Percentiles rank a stretch among this genome's conserved stretches.
Evolutionary conservation across 2,888 invertebrate species (phyloP).

Genomic region (Carterocephalus palaemon): DNA sequence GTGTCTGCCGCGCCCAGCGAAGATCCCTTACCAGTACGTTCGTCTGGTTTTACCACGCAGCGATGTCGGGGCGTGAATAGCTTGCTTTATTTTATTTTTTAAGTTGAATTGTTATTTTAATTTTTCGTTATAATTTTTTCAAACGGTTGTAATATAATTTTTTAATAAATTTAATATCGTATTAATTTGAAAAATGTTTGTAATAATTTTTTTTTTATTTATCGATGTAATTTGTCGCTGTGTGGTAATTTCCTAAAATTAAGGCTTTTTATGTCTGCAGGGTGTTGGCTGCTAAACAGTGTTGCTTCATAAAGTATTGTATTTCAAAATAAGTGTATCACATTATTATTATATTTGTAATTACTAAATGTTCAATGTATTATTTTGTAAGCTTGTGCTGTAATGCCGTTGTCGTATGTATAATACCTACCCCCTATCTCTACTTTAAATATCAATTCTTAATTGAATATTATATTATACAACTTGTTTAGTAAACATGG

Average conservation of each 20-base stretch:
- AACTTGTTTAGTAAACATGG: slow-evolving; percentile 30
- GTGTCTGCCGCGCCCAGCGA: slow-evolving; percentile 74
- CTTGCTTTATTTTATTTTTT: slow-evolving; percentile 35
- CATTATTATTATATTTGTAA: slow-evolving; percentile 5
- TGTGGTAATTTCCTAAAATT: slow-evolving; percentile 60
- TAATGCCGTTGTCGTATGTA: slow-evolving; percentile 48
- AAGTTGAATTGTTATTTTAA: slow-evolving; percentile 15
- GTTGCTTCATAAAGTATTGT: slow-evolving; percentile 40
- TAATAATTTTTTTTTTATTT: slow-evolving; percentile 15
- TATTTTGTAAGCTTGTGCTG: slow-evolving; percentile 63
- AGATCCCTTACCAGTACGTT: slow-evolving; percentile 75
- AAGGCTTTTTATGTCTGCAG: slow-evolving; percentile 77
- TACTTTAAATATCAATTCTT: slow-evolving; percentile 28
- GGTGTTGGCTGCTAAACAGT: slow-evolving; percentile 71
- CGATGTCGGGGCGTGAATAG: slow-evolving; percentile 44
- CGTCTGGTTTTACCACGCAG: slow-evolving; percentile 63
- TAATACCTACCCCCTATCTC: slow-evolving; percentile 40
- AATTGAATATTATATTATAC: slow-evolving; percentile 36
- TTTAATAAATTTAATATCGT: neutral
- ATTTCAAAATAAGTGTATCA: slow-evolving; percentile 32
- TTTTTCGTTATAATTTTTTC: slow-evolving; percentile 31
- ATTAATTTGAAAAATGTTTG: neutral
- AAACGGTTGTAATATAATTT: no score
- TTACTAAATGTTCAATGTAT: slow-evolving; percentile 37
- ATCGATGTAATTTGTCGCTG: slow-evolving; percentile 52